Evolutionary conservation across 1,140 invertebrate genomes (phyloP).

Genomic region (Zaprionus vittiger): DNA sequence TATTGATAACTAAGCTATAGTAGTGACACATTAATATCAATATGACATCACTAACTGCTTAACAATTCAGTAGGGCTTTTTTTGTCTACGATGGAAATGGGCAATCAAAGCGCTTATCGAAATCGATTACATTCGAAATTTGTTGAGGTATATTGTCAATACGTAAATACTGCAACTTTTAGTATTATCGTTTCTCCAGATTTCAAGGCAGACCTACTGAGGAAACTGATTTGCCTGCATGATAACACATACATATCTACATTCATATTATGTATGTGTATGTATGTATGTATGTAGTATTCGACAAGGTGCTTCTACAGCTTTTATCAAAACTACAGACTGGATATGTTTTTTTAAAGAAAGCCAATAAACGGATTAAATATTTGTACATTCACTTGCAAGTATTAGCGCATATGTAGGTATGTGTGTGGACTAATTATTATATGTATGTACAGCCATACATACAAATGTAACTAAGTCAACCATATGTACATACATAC

Average conservation of each 20-base stretch:
- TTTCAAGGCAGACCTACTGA: not conserved
- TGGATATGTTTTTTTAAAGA: slow-evolving; percentile 1
- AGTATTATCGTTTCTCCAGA: not conserved
- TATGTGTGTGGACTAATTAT: slow-evolving; percentile 3
- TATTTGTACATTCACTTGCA: not conserved
- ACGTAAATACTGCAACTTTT: not conserved
- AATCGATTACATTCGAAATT: not conserved
- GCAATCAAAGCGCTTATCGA: not conserved
- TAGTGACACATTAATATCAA: not conserved
- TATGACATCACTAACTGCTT: slow-evolving; percentile 1
- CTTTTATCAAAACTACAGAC: not conserved
- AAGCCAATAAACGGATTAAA: not conserved
- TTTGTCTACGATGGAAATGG: not conserved
- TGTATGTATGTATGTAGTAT: not conserved
- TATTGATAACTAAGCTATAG: not conserved
- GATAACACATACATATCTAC: not conserved
- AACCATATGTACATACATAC: slow-evolving; percentile 8
- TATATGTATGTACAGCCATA: slow-evolving; percentile 2
- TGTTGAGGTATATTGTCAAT: not conserved
- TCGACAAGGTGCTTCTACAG: slow-evolving; percentile 4
- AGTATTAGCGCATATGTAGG: not conserved
- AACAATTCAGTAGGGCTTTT: not conserved
- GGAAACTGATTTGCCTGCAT: not conserved
- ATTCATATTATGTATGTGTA: not conserved
- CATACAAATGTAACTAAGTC: slow-evolving; percentile 1